Evolutionary conservation across 2,888 invertebrate genomes (phyloP).

Genomic region (Ypsolopha sequella): DNA sequence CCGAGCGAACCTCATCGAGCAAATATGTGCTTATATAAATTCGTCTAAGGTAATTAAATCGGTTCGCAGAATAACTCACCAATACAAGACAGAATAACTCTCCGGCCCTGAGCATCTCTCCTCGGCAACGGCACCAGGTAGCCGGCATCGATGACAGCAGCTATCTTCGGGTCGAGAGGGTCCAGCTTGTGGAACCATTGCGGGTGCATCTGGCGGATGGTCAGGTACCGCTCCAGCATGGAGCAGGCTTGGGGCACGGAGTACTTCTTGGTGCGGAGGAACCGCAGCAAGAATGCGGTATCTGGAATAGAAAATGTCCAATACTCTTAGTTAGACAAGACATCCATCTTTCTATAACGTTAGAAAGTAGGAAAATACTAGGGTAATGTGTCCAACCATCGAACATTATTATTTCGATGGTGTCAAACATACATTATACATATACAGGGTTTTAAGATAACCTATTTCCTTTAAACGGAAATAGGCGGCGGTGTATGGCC

Average conservation of each 20-base stretch:
- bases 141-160: slow-evolving; percentile 85
- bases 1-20: no score
- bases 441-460: no score
- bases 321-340: no score
- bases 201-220: slow-evolving; percentile 86
- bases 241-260: slow-evolving; percentile 88
- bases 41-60: no score
- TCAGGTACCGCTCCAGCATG: slow-evolving; percentile 89
- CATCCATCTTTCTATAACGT: no score
- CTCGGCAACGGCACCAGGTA: slow-evolving; percentile 81
- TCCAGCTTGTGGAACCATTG: slow-evolving; percentile 89
- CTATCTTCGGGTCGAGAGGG: slow-evolving; percentile 81
- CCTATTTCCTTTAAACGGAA: no score
- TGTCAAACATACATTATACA: no score
- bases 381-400: no score
- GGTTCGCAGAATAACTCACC: slow-evolving; percentile 52
- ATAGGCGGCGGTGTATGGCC: no score
- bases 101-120: slow-evolving; percentile 80
- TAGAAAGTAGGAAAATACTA: no score
- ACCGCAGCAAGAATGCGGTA: slow-evolving; percentile 83
- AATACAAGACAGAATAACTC: slow-evolving; percentile 84
- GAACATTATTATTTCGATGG: no score
- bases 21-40: no score
- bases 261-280: slow-evolving; percentile 89
- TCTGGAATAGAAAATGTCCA: slow-evolving; percentile 55